Conservation (phyloP, 2,113 vertebrate species). For the Oncorhynchus masou region DNA sequence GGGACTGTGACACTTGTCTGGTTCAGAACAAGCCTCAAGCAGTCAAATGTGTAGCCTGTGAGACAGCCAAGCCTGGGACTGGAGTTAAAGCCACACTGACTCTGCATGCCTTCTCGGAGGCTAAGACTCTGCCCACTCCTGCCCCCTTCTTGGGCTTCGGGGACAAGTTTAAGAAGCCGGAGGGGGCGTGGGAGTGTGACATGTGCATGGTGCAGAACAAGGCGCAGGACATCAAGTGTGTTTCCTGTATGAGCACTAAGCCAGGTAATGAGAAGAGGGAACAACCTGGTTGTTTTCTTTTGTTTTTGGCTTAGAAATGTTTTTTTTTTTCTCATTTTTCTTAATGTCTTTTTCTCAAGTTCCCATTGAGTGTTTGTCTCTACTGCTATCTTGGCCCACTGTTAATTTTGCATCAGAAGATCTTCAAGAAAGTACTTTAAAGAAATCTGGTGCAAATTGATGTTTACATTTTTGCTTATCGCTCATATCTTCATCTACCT, state of each 20-base stretch:
- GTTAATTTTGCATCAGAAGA: no score
- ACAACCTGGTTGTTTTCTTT: no score
- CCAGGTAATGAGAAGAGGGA: constrained; percentile 31
- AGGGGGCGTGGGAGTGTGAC: constrained; percentile 90
- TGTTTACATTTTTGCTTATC: no score
- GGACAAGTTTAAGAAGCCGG: constrained; percentile 89
- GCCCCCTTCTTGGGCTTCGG: constrained; percentile 71
- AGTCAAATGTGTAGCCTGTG: constrained; percentile 92
- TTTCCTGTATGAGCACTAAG: constrained; percentile 76
- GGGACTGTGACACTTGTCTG: constrained; percentile 97
- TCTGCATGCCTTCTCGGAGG: constrained; percentile 72
- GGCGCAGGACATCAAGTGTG: constrained; percentile 74
- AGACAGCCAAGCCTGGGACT: constrained; percentile 91
- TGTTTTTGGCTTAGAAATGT: no score
- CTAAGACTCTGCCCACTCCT: constrained; percentile 43
- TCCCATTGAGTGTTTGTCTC: no score
- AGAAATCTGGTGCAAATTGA: no score
- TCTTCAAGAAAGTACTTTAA: no score
- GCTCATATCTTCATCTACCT: no score
- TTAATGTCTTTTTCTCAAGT: no score
- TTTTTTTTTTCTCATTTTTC: no score
- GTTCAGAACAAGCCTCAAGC: constrained; percentile 90
- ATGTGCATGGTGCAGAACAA: constrained; percentile 80
- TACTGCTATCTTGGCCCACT: no score
- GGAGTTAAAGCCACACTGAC: constrained; percentile 84